A percentile compares a stretch with the other conserved stretches of the same genome.
Evolutionary conservation across 2,888 invertebrate species (phyloP).

Genomic region (Eupithecia tripunctaria): DNA sequence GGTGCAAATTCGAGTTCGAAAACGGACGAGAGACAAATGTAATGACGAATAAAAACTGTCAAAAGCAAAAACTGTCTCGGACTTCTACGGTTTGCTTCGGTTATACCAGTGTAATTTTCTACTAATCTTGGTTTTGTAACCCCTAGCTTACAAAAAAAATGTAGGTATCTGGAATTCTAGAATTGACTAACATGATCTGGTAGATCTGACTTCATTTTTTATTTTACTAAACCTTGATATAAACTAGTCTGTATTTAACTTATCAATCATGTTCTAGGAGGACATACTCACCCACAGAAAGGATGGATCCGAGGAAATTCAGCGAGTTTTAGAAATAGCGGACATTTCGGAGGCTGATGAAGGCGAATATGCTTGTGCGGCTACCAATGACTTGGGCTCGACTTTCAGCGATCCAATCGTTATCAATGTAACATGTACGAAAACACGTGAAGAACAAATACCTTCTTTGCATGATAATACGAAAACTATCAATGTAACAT

Average conservation of each 20-base stretch:
- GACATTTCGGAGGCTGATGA: constrained; percentile 61
- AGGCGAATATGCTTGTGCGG: constrained; percentile 75
- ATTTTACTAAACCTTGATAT: no score
- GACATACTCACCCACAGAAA: constrained; percentile 58
- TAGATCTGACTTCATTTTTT: neutral
- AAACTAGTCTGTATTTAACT: no score
- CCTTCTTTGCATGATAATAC: neutral
- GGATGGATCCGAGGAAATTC: constrained; percentile 51
- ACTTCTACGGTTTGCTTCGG: neutral
- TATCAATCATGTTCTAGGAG: constrained; percentile 55
- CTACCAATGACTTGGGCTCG: constrained; percentile 68
- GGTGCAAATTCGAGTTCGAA: neutral
- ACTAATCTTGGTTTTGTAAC: neutral
- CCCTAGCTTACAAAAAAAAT: neutral
- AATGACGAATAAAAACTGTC: neutral
- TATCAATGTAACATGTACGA: constrained; percentile 71
- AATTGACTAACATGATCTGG: no score
- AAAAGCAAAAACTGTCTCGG: neutral
- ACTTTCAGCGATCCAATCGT: constrained; percentile 66
- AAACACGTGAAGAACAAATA: neutral
- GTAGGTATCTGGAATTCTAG: no score
- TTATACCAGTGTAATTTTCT: neutral
- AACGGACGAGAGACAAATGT: neutral
- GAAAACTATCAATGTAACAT: no score
- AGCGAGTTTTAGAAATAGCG: constrained; percentile 58